Evolutionary conservation across 2,113 vertebrate species (phyloP), one percentile per base, ranked within the genome.

Genomic region (Equus przewalskii): DNA sequence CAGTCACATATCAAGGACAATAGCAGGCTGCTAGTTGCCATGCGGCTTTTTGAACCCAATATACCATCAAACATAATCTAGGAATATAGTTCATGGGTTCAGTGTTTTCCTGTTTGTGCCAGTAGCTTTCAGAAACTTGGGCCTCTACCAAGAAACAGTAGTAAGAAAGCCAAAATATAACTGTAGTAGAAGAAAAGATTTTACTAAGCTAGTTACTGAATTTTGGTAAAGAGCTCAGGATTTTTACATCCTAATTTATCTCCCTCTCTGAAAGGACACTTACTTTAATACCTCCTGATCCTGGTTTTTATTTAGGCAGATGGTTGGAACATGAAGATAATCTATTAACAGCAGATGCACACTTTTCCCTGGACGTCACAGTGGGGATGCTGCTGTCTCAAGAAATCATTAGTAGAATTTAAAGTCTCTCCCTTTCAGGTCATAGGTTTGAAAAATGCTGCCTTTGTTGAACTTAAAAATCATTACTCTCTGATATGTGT

Each of bases 311-410:
- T 90, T 96, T 89, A 96, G 80, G 70, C 83, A 97, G 83, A 95
- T 88, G 86, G 87, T 67, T 72, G 24, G 41, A 65, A 94, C 21
- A 85, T 95, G 91, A 94, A 93, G 64, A 87, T 90, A 96, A 96
- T 88, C 84, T 84, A 94, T 96, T 86, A 96, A 70, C 19, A 97
- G 79, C 95, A 97, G 95, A 95, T 95, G 85, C 30, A 95, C 51
- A 24, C 51, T 41, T 93, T 92, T 96, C 58, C 5, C 44, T 91
- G 83, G 65, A 94, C 90, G 95, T 97, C 65, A 64, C 51, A 11
- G 21, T 73, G 19, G 46, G 60, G 33, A 97, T 41, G 62, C n/a
- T 90, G 26, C 72, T 85, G 58, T 85, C 54, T 92, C 90, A 92
- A 96, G 56, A 96, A 96, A 95, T 94, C 62, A 70, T 65, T 95